Conservation (phyloP, 2,113 vertebrate genomes). For the Oreochromis niloticus region DNA sequence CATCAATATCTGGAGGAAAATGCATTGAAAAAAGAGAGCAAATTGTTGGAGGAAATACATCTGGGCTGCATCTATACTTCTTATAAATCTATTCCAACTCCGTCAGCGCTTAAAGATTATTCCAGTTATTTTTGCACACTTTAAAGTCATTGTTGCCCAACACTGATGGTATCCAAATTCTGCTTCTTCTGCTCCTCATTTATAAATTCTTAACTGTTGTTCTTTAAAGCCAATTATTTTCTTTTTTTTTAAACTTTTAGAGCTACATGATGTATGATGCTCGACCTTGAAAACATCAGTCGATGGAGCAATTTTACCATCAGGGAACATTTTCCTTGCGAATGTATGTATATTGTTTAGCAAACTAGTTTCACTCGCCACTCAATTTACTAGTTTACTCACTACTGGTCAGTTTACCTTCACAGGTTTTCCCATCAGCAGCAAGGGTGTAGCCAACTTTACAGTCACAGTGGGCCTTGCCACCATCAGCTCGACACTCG, state of each 20-base stretch:
- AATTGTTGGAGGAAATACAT: not conserved
- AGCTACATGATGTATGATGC: not conserved
- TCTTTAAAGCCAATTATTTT: not conserved
- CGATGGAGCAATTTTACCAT: not conserved
- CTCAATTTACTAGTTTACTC: not conserved
- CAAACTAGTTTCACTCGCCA: not conserved
- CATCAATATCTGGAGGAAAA: conserved; percentile 79
- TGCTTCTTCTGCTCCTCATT: not conserved
- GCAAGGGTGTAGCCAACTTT: conserved; percentile 76
- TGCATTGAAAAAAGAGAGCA: not conserved
- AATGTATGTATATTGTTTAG: not conserved
- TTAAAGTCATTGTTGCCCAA: not conserved
- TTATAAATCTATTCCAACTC: not conserved
- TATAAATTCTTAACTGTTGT: not conserved
- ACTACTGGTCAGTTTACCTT: conserved; percentile 68
- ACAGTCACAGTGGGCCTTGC: conserved; percentile 77
- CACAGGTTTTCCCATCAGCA: conserved; percentile 74
- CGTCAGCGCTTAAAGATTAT: not conserved
- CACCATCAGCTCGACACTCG: conserved; percentile 69
- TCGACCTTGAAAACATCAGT: not conserved
- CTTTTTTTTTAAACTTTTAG: not conserved
- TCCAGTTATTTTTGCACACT: not conserved
- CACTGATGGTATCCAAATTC: not conserved
- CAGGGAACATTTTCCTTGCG: not conserved
- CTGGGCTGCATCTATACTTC: not conserved